A percentile compares a stretch with the other conserved stretches of the same genome.
Evolutionary conservation across 2,888 invertebrate species (phyloP).

Genomic region (Cactoblastis cactorum): DNA sequence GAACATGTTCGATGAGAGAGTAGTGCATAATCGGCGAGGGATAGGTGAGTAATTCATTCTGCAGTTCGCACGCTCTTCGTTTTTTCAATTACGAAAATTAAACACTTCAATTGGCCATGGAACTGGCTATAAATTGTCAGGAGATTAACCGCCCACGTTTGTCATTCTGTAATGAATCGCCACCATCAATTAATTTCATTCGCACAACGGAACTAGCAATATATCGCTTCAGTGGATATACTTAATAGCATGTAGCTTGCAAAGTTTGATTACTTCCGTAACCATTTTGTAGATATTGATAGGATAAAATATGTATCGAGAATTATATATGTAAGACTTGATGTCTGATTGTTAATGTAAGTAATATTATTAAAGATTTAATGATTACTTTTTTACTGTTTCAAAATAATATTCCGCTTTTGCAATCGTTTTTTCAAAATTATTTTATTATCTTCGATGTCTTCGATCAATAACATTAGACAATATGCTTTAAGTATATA

Average conservation of each 20-base stretch:
- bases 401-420: no score
- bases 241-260: not conserved
- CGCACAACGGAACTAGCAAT: constrained; percentile 13
- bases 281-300: no score
- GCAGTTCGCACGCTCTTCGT: constrained; percentile 29
- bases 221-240: constrained; percentile 9
- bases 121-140: constrained; percentile 37
- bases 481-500: no score
- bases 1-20: constrained; percentile 25
- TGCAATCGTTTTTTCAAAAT: no score
- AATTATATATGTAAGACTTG: no score
- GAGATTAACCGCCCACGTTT: constrained; percentile 16
- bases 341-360: no score
- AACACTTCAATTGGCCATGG: constrained; percentile 36
- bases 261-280: constrained; percentile 6
- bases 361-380: no score
- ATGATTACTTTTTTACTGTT: no score
- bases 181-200: constrained; percentile 22
- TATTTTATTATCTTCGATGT: no score
- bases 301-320: no score
- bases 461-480: no score
- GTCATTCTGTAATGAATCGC: constrained; percentile 8
- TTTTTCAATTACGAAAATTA: constrained; percentile 47
- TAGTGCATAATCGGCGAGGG: constrained; percentile 33
- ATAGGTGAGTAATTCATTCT: constrained; percentile 19